These are phyloP conservation scores for Lipotes vexillifer DNA, from an alignment of 2,113 vertebrate species.

Conservation along the genomic window DNA sequence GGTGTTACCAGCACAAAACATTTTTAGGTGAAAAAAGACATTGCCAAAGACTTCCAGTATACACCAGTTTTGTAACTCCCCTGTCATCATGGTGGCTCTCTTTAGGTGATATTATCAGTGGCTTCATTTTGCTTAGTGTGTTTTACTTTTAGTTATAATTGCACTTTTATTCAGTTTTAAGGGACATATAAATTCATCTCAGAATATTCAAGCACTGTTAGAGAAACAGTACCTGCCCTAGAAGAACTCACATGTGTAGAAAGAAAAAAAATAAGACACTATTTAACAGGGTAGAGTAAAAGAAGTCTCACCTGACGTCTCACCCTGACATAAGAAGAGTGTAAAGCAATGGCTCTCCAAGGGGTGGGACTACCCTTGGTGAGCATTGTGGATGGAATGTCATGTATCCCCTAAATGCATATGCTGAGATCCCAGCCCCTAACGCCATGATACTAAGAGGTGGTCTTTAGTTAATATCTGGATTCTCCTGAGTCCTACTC, in stretches of 20 bases:
- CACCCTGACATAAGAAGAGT: fast-evolving
- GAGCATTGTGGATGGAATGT: too few relatives aligned
- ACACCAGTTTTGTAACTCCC: not conserved
- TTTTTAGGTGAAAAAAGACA: not conserved
- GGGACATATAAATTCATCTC: not conserved
- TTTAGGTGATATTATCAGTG: not conserved
- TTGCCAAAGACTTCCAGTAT: not conserved
- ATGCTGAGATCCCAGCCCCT: not conserved
- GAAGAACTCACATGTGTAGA: not conserved
- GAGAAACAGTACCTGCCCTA: not conserved
- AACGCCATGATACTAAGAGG: not conserved
- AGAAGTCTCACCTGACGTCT: too few relatives aligned
- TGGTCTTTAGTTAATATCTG: too few relatives aligned
- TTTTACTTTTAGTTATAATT: not conserved
- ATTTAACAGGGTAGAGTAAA: not conserved
- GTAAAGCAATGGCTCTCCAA: too few relatives aligned
- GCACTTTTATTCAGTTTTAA: not conserved
- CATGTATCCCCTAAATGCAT: fast-evolving
- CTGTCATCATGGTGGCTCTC: not conserved
- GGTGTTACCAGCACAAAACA: not conserved
- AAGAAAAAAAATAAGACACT: not conserved
- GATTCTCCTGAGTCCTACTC: not conserved
- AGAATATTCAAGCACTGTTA: not conserved
- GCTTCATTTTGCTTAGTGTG: not conserved
- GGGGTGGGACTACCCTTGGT: fast-evolving